phyloP scores from a whole-genome alignment of 2,888 invertebrate species.

The Acanthopleura granulata region DNA sequence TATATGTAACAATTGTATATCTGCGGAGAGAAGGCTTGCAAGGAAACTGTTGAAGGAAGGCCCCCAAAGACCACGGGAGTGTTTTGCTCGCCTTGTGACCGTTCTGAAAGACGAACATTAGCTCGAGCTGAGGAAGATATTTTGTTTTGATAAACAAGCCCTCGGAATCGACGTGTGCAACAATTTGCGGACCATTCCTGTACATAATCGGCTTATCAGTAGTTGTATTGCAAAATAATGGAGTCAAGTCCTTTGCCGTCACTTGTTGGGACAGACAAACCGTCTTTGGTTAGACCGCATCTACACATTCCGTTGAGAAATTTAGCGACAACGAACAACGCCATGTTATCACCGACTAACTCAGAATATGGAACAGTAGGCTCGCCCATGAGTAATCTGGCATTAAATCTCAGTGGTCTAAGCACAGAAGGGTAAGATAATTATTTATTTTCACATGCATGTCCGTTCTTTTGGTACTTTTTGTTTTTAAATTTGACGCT shows the following conservation, averaged over 20 bases:
- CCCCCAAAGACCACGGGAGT: no score
- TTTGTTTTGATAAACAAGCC: no score
- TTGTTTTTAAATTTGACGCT: neutral
- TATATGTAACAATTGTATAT: no score
- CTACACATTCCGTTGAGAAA: conserved; percentile 3
- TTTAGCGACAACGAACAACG: conserved; percentile 11
- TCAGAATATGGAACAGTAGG: conserved; percentile 15
- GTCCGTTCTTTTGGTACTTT: neutral
- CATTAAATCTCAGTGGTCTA: conserved; percentile 7
- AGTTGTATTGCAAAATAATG: neutral
- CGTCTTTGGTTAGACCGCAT: neutral
- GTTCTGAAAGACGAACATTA: no score
- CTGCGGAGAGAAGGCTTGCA: no score
- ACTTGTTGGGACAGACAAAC: neutral
- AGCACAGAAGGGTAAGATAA: conserved; percentile 16
- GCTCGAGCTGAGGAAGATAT: no score
- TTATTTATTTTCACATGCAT: no score
- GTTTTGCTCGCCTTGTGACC: no score
- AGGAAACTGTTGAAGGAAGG: no score
- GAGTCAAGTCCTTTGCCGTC: neutral
- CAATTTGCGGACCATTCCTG: no score
- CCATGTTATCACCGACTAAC: conserved; percentile 10
- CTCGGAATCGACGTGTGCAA: no score
- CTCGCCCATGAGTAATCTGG: conserved; percentile 10
- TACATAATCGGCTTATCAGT: no score